phyloP scores from a whole-genome alignment of 2,797 vertebrate genomes.

The Emys orbicularis region DNA sequence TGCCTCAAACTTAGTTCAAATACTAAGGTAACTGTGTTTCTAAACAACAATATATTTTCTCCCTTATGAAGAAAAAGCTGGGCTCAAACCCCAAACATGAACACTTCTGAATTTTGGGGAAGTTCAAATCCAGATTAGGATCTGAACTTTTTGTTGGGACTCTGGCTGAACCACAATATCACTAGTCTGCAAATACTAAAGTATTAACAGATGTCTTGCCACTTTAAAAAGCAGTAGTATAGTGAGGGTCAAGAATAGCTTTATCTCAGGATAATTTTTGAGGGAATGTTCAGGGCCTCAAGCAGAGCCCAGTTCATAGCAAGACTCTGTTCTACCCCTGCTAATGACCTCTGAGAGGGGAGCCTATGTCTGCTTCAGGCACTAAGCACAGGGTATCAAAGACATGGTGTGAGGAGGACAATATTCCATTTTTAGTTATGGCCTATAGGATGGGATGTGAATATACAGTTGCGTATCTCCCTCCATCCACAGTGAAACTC shows the following conservation, averaged over 20 bases:
- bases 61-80: background rate
- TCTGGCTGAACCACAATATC: background rate
- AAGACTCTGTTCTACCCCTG: background rate
- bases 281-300: background rate
- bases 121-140: background rate
- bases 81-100: background rate
- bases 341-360: background rate
- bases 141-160: background rate
- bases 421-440: background rate
- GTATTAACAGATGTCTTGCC: background rate
- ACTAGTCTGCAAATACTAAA: background rate
- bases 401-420: background rate
- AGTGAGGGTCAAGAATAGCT: background rate
- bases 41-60: background rate
- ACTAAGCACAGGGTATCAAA: background rate
- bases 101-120: background rate
- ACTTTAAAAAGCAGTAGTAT: background rate
- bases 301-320: background rate
- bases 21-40: background rate
- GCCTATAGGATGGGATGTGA: background rate
- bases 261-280: background rate
- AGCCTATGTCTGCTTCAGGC: background rate
- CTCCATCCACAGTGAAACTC: background rate
- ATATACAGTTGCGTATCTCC: background rate
- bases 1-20: conserved; percentile 1